These are phyloP conservation scores for Leucoptera coffeella DNA, from an alignment of 2,888 invertebrate genomes.

Conservation along the genomic window DNA sequence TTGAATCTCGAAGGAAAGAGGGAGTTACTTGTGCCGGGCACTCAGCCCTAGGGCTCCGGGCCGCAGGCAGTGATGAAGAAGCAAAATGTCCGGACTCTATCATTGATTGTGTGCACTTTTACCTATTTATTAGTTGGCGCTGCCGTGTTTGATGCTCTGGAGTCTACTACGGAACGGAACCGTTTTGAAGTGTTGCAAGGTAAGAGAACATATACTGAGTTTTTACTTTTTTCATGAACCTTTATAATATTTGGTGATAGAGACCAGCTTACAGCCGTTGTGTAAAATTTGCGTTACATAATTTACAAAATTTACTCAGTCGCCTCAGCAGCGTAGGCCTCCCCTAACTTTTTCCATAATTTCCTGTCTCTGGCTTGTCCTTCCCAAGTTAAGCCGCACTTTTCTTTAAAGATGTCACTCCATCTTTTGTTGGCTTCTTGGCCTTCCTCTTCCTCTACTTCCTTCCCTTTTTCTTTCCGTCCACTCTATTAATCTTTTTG, in stretches of 20 bases:
- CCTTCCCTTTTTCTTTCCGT: too few relatives aligned
- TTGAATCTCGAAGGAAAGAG: not conserved
- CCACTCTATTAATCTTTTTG: too few relatives aligned
- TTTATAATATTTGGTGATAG: not conserved
- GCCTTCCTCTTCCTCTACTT: too few relatives aligned
- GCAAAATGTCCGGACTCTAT: constrained; percentile 99
- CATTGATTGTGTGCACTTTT: constrained; percentile 99
- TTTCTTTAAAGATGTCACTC: too few relatives aligned
- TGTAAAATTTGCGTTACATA: too few relatives aligned
- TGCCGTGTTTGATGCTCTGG: constrained; percentile 96
- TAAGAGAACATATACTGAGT: constrained; percentile 20
- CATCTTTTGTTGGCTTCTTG: too few relatives aligned
- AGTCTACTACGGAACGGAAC: constrained; percentile 92
- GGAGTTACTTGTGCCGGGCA: constrained; percentile 15
- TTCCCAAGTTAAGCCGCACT: too few relatives aligned
- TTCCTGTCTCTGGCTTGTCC: too few relatives aligned
- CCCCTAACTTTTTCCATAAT: too few relatives aligned
- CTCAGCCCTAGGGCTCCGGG: constrained; percentile 27
- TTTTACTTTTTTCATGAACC: not conserved
- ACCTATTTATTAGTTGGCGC: constrained; percentile 99
- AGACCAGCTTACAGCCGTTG: too few relatives aligned
- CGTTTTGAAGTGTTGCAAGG: constrained; percentile 86
- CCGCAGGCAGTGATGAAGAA: constrained; percentile 86
- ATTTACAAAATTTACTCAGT: too few relatives aligned
- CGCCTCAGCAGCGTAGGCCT: too few relatives aligned